Percentiles rank a stretch among this genome's conserved stretches.
Evolutionary conservation across 2,888 invertebrate species (phyloP).

Genomic region (Junonia oenone): DNA sequence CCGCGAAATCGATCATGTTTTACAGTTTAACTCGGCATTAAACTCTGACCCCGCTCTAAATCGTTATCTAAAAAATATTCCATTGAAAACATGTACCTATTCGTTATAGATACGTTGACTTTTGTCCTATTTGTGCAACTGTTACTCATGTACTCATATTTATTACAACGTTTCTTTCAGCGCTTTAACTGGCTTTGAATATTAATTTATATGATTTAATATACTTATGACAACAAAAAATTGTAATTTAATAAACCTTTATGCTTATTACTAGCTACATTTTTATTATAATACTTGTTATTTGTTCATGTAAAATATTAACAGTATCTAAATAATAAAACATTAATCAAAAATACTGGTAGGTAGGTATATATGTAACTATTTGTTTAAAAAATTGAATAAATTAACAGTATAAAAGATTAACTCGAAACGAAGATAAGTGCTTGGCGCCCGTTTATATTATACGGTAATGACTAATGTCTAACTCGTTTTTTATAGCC

Average conservation of each 20-base stretch:
- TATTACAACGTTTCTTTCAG: background rate
- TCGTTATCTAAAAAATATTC: background rate
- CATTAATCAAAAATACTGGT: too few species aligned
- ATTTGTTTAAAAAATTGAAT: background rate
- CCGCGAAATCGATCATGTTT: background rate
- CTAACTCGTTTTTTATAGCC: background rate
- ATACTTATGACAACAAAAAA: background rate
- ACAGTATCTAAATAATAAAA: too few species aligned
- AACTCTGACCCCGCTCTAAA: slow-evolving; percentile 10
- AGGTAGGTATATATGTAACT: too few species aligned
- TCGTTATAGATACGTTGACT: background rate
- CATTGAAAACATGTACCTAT: background rate
- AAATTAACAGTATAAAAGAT: background rate
- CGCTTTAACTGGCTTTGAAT: background rate
- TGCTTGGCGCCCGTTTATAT: background rate
- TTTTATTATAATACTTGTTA: too few species aligned
- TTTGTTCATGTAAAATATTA: too few species aligned
- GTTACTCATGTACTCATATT: background rate
- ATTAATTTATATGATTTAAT: background rate
- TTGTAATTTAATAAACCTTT: background rate
- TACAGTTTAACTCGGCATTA: background rate
- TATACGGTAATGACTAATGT: background rate
- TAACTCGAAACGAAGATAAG: background rate
- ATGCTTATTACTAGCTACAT: too few species aligned
- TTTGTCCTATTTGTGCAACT: background rate